Percentiles rank a stretch among this genome's conserved stretches.
Conservation (phyloP, 2,113 vertebrate genomes). For the Arenaria interpres region DNA sequence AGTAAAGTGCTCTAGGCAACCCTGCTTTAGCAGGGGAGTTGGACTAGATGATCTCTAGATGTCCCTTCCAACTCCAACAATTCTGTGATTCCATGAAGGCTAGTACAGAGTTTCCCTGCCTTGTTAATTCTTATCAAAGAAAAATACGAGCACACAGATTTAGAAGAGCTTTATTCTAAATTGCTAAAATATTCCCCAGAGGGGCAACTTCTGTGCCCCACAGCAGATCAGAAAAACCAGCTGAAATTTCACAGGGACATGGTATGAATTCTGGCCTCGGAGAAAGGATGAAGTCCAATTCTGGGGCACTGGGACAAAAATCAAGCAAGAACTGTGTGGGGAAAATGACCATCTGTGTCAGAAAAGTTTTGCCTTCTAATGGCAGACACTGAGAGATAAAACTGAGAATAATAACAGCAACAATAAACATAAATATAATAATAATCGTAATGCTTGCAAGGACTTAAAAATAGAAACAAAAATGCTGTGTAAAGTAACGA, state of each 20-base stretch:
- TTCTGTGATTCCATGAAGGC: too few species aligned
- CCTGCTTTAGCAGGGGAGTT: too few species aligned
- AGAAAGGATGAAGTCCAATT: background rate
- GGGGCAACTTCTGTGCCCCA: fast-evolving
- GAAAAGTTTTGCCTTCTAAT: background rate
- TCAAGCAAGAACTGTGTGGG: background rate
- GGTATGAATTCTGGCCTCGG: background rate
- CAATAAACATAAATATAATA: background rate
- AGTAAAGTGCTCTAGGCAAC: too few species aligned
- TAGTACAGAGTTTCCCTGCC: background rate
- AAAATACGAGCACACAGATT: background rate
- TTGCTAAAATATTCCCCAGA: background rate
- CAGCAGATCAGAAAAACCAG: background rate
- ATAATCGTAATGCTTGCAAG: background rate
- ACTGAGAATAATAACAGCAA: background rate
- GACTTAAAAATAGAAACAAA: background rate
- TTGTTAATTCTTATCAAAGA: background rate
- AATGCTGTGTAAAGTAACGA: background rate
- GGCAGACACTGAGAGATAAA: background rate
- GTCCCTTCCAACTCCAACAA: too few species aligned
- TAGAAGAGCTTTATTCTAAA: background rate
- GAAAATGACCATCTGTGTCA: background rate
- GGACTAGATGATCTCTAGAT: too few species aligned
- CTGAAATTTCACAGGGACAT: background rate
- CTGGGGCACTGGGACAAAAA: background rate